Percentiles rank a stretch among this genome's conserved stretches.
These are phyloP conservation scores for Acanthis flammea DNA, from an alignment of 2,797 vertebrate genomes.

Conservation along the genomic window DNA sequence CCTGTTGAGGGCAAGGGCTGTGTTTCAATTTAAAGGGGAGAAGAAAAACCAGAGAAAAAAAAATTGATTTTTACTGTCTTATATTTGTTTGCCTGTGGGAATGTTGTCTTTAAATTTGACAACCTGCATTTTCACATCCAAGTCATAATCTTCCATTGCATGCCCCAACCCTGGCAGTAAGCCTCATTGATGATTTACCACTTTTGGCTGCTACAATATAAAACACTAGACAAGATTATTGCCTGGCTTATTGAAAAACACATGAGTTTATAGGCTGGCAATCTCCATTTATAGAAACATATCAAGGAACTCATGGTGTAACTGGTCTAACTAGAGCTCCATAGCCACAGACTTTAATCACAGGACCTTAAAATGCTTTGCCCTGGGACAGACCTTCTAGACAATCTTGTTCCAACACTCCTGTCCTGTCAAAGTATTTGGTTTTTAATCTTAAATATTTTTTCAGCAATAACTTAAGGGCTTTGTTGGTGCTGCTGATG, in stretches of 20 bases:
- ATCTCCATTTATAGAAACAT: neutral
- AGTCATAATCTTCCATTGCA: neutral
- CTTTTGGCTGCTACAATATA: neutral
- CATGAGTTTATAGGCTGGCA: neutral
- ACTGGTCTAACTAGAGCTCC: neutral
- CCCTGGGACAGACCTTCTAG: fast-evolving
- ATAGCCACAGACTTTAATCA: neutral
- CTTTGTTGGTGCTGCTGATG: neutral
- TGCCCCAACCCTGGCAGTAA: neutral
- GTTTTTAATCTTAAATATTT: neutral
- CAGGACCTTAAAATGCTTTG: neutral
- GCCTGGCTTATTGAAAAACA: neutral
- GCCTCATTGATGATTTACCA: neutral
- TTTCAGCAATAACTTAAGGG: neutral
- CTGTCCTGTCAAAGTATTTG: no score
- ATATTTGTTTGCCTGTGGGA: neutral
- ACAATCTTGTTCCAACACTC: neutral
- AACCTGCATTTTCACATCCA: neutral
- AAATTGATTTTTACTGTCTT: neutral
- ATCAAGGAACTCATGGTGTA: neutral
- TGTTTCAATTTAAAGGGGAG: neutral
- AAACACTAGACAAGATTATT: neutral
- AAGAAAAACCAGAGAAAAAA: no score
- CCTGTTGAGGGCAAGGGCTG: neutral
- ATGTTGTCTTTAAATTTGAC: neutral